Evolutionary conservation across 2,797 vertebrate species (phyloP).

Genomic region (Manis pentadactyla): DNA sequence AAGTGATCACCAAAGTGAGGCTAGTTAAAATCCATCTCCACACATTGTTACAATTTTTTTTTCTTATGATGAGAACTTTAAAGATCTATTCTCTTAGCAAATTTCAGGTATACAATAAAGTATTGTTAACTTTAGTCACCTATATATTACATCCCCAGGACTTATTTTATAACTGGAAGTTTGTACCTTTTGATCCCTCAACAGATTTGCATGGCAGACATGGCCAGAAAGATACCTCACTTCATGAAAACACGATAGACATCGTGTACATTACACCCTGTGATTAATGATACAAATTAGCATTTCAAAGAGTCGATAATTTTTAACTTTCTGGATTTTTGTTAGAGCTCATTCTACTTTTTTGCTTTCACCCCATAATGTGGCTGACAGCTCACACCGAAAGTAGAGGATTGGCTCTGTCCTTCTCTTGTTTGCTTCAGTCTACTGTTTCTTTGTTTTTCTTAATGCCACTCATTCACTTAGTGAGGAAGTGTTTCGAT

Average conservation of each 20-base stretch:
- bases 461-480: not conserved
- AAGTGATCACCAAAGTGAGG: not conserved
- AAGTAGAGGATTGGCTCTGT: not conserved
- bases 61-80: not conserved
- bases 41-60: not conserved
- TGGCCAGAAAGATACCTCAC: not conserved
- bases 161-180: not conserved
- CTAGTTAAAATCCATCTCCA: not conserved
- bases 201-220: not conserved
- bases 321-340: not conserved
- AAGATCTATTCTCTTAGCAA: not conserved
- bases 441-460: not conserved
- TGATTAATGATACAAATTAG: not conserved
- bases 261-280: not conserved
- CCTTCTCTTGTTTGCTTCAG: not conserved
- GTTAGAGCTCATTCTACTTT: not conserved
- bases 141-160: not conserved
- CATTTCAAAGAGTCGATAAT: not conserved
- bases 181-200: not conserved
- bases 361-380: not conserved
- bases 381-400: not conserved
- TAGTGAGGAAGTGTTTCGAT: not conserved
- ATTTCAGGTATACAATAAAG: not conserved
- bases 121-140: not conserved
- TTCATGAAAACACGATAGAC: not conserved